Evolutionary conservation across 2,113 vertebrate genomes (phyloP), one percentile per base, ranked within the genome.

Genomic region (Lates calcarifer): DNA sequence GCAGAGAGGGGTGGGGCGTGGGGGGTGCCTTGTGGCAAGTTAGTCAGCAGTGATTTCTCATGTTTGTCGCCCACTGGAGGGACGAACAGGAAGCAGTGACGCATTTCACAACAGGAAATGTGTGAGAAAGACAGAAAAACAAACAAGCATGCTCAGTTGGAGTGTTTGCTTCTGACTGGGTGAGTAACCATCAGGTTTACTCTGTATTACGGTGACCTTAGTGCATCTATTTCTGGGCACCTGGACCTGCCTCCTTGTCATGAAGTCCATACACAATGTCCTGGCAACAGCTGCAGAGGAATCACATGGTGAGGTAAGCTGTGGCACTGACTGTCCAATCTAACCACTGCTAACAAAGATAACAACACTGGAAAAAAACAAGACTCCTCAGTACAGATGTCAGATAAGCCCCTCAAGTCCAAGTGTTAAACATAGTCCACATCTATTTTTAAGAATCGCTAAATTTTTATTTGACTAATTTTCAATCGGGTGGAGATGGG

Each of bases 71-170:
- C 53, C n/a, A 31, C 68, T 53, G 60, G 57, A 47, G 41, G 45
- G 18, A 72, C 14, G 11, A 80, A 72, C 29, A 77, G 67, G 76
- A 83, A 74, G 70, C 43, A 7, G 17, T 75, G 79, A 84, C 39
- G 55, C 66, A 78, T 77, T 74, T 74, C 74, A 79, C 82, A 33
- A 77, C 73, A 74, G 79, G 77, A 74, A 64, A 49, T 17, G 70
- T 58, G 33, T 58, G 61, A 69, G 56, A 65, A 47, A 69, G 76
- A 71, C 6, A 45, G 22, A 15, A 78, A 87, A 57, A 65, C 57
- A 83, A 83, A 86, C 51, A 89, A 83, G 79, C 20, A 0, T 12
- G 12, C 66, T 67, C 45, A 2, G 81, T 43, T 76, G 65, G 88
- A 82, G 67, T 45, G 74, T 75, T 60, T 74, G 49, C 39, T 5